Evolutionary conservation across 2,888 invertebrate genomes (phyloP), one percentile per base, ranked within the genome.

Genomic region (Agrotis exclamationis): DNA sequence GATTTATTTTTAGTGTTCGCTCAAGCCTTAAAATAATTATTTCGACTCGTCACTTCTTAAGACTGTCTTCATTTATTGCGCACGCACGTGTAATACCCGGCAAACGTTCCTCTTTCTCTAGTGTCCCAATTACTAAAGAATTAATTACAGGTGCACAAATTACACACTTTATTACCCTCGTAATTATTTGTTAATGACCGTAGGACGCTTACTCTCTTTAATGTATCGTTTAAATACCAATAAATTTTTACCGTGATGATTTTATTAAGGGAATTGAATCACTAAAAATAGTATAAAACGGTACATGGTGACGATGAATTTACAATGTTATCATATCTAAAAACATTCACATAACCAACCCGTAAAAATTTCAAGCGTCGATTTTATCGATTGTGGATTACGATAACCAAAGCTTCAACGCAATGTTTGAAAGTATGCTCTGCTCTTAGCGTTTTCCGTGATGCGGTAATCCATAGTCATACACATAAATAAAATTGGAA

Each of bases 11-110:
- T 93, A 92, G 93, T 89, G 88, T 87, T 91, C 87, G 92, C 91
- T 92, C 91, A 89, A 91, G 89, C 93, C 93, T 93, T 93, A 91
- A 93, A 94, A 94, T 94, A 94, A 94, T 93, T 92, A 93, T 91
- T 88, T 86, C 86, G 86, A 89, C 86, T 90, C 92, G 91, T 91
- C 91, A 90, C 88, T 88, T 87, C 85, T 85, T 84, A 72, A 87
- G 83, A 87, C 89, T 72, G 79, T 86, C 85, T 89, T 86, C 88
- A 87, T 87, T 85, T 88, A 86, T 85, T 85, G 85, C 84, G 76
- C 84, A 81, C 85, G 86, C 88, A 88, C 86, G 86, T 89, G 73
- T 82, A 54, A 63, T 58, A 58, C 64, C 54, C 59, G 64, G 33
- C 65, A 71, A 74, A 69, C 62, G 70, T 79, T 70, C 75, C 58